These are phyloP conservation scores for Grallaria varia DNA, from an alignment of 2,113 vertebrate genomes.

Conservation along the genomic window DNA sequence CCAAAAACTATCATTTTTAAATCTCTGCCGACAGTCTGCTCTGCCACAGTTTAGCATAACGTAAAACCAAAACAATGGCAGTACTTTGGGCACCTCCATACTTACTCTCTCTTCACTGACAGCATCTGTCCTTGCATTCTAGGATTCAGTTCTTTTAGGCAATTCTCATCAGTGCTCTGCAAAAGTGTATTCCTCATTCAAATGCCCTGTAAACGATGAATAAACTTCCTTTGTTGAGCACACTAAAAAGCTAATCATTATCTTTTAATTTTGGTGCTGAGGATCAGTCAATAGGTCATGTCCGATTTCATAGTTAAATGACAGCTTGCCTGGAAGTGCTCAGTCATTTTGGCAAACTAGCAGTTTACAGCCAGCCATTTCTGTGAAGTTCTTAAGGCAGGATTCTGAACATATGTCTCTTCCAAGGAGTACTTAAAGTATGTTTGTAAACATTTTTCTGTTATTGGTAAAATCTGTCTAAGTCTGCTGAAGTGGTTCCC, in stretches of 20 bases:
- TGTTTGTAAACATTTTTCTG: neutral
- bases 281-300: constrained; percentile 77
- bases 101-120: neutral
- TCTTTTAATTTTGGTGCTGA: constrained; percentile 42
- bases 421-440: neutral
- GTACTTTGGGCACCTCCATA: neutral
- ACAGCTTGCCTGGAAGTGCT: constrained; percentile 31
- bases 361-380: neutral
- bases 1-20: neutral
- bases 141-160: neutral
- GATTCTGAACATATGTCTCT: neutral
- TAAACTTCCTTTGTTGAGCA: neutral
- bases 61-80: neutral
- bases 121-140: neutral
- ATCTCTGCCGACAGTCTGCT: neutral
- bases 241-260: constrained; percentile 26
- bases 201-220: neutral
- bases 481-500: neutral
- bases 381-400: neutral
- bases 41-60: neutral
- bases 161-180: neutral
- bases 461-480: neutral
- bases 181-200: neutral
- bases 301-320: constrained; percentile 81
- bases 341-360: neutral